These are phyloP conservation scores for Mesembrinibis cayennensis DNA, from an alignment of 2,113 vertebrate genomes.

Conservation along the genomic window DNA sequence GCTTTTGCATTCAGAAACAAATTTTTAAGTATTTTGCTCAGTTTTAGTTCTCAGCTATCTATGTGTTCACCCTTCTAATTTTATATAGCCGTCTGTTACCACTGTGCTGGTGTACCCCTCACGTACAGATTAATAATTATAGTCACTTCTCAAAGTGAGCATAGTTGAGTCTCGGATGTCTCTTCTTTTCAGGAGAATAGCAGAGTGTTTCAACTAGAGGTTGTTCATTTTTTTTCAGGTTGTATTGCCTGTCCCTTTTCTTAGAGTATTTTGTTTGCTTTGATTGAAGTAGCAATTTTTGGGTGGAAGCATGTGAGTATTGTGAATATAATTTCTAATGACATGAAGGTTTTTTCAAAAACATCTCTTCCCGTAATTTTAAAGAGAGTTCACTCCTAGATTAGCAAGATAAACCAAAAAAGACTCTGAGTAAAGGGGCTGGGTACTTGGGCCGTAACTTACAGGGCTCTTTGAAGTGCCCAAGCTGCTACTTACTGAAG, in stretches of 20 bases:
- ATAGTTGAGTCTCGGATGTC: background rate
- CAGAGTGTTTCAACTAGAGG: background rate
- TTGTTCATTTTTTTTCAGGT: background rate
- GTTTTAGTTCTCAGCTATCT: background rate
- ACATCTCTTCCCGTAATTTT: background rate
- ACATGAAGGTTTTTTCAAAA: background rate
- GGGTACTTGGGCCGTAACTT: background rate
- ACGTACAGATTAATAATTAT: background rate
- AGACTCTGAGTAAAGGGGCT: rapidly evolving
- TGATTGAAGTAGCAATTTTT: background rate
- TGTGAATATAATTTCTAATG: background rate
- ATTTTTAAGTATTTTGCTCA: background rate
- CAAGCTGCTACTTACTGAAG: background rate
- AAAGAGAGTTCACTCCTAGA: background rate
- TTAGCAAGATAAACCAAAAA: background rate
- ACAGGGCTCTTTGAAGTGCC: background rate
- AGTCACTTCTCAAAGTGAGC: background rate
- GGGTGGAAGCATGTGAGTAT: rapidly evolving
- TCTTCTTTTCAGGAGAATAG: background rate
- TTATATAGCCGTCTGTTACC: background rate
- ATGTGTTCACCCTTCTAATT: background rate
- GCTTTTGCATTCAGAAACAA: background rate
- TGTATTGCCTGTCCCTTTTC: background rate
- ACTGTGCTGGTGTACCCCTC: background rate
- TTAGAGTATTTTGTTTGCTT: background rate